Evolutionary conservation across 1,140 invertebrate species (phyloP).

Genomic region (Lepidotrigona ventralis): DNA sequence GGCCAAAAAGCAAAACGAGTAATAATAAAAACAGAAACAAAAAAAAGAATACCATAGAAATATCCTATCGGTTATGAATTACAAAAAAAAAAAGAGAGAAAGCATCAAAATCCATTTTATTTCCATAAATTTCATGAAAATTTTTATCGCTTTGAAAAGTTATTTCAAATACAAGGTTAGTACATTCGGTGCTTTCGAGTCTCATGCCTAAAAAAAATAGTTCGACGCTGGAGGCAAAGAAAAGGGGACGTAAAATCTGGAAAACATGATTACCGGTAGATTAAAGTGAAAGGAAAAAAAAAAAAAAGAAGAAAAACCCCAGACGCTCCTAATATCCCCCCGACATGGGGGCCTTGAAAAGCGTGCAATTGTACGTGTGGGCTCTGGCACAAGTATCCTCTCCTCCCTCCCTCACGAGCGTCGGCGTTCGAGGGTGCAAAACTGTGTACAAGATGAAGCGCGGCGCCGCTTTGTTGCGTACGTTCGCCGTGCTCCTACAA

Average conservation of each 20-base stretch:
- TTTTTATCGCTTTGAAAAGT: background rate
- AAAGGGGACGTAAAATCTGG: background rate
- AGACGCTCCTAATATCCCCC: background rate
- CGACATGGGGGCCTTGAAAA: background rate
- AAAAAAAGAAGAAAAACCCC: too few species aligned
- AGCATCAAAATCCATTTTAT: background rate
- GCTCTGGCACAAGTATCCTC: background rate
- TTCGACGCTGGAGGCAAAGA: background rate
- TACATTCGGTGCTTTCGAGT: background rate
- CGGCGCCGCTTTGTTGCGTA: conserved; percentile 36
- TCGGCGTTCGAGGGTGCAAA: conserved; percentile 40
- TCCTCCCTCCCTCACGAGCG: background rate
- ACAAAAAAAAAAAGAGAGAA: background rate
- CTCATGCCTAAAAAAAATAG: background rate
- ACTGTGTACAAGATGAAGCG: conserved; percentile 29
- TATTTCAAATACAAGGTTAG: background rate
- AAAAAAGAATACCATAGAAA: background rate
- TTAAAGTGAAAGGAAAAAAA: background rate
- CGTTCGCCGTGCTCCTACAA: conserved; percentile 22
- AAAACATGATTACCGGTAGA: conserved; percentile 4
- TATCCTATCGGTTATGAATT: background rate
- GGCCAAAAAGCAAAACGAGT: background rate
- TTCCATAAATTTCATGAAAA: background rate
- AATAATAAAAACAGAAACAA: background rate
- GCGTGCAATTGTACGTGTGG: background rate